Evolutionary conservation across 2,113 vertebrate species (phyloP).

Genomic region (Myxocyprinus asiaticus): DNA sequence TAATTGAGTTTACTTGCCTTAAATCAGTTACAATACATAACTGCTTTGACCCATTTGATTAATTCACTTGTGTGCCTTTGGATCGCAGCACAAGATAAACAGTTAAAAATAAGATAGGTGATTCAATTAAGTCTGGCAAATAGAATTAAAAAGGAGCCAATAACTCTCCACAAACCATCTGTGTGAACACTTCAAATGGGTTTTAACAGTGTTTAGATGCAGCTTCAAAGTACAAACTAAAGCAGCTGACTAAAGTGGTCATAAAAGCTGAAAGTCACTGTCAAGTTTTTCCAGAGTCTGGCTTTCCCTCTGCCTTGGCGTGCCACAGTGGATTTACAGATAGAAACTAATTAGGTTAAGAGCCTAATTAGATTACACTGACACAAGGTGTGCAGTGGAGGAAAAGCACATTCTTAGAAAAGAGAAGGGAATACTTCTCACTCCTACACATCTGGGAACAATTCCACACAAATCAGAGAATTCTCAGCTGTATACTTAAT

Average conservation of each 20-base stretch:
- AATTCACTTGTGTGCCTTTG: neutral
- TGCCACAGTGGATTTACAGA: slow-evolving; percentile 56
- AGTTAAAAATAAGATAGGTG: neutral
- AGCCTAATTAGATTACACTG: slow-evolving; percentile 66
- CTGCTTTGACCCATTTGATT: slow-evolving; percentile 8
- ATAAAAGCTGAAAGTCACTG: slow-evolving; percentile 33
- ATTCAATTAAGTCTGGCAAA: neutral
- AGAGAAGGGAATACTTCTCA: slow-evolving; percentile 25
- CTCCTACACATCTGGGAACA: slow-evolving; percentile 40
- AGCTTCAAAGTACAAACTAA: slow-evolving; percentile 11
- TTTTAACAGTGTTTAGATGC: neutral
- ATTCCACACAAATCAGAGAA: neutral
- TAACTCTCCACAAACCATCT: neutral
- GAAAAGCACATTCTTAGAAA: slow-evolving; percentile 42
- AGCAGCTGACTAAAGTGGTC: slow-evolving; percentile 19
- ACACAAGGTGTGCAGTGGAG: slow-evolving; percentile 43
- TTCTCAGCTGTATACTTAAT: neutral
- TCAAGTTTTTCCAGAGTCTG: neutral
- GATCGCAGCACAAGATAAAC: neutral
- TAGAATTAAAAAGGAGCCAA: neutral
- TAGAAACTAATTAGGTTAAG: slow-evolving; percentile 62
- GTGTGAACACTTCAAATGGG: neutral
- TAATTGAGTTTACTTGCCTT: slow-evolving; percentile 18
- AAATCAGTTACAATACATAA: slow-evolving; percentile 9
- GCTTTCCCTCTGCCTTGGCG: slow-evolving; percentile 12